Evolutionary conservation across 2,113 vertebrate genomes (phyloP).

Genomic region (Aythya baeri): DNA sequence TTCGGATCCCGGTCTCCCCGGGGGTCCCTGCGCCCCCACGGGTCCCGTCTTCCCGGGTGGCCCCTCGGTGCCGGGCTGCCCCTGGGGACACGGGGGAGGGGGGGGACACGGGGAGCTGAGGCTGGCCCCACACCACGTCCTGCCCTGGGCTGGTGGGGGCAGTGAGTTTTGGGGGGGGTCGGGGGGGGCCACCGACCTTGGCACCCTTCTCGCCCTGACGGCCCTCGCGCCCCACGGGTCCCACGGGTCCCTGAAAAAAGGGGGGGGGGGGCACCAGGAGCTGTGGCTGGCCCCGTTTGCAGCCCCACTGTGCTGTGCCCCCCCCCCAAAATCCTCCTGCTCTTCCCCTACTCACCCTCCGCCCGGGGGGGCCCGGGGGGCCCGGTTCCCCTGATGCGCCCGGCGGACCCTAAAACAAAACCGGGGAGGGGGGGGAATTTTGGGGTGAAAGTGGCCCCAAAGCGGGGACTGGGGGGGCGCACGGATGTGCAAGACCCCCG

Average conservation of each 20-base stretch:
- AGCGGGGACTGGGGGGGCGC: not conserved
- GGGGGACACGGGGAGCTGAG: not conserved
- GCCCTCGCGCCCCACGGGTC: slow-evolving; percentile 83
- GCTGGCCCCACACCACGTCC: not conserved
- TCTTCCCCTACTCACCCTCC: slow-evolving; percentile 80
- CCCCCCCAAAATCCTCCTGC: not conserved
- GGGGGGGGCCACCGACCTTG: slow-evolving; percentile 77
- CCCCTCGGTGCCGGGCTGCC: slow-evolving; percentile 80
- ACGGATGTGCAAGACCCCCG: rapidly evolving
- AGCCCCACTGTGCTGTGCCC: not conserved
- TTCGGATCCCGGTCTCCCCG: slow-evolving; percentile 84
- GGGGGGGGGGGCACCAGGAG: not conserved
- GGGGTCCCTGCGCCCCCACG: slow-evolving; percentile 83
- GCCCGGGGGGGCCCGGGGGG: slow-evolving; percentile 85
- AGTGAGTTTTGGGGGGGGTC: not conserved
- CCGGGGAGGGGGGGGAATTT: too few species aligned
- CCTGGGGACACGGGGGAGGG: slow-evolving; percentile 68
- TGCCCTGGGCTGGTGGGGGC: not conserved
- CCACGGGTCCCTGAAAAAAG: slow-evolving; percentile 79
- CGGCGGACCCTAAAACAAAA: slow-evolving; percentile 79
- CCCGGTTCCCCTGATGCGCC: slow-evolving; percentile 91
- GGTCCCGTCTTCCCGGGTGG: slow-evolving; percentile 84
- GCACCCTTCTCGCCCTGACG: slow-evolving; percentile 87
- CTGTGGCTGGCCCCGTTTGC: rapidly evolving
- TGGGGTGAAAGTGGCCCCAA: not conserved